Evolutionary conservation across 2,888 invertebrate species (phyloP).

Genomic region (Mythimna vitellina): DNA sequence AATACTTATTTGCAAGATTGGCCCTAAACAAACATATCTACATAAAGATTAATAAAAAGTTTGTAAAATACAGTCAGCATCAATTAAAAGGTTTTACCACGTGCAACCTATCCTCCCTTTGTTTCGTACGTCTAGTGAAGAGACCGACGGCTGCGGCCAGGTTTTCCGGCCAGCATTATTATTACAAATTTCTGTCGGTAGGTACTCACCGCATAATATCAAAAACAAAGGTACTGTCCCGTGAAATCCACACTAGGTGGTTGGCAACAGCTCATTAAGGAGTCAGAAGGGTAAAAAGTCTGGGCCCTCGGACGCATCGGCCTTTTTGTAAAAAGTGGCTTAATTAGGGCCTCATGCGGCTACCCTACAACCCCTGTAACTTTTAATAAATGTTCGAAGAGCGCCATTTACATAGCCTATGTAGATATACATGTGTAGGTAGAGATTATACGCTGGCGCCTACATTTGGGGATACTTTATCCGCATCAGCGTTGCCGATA

Average conservation of each 20-base stretch:
- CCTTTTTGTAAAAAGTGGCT: slow-evolving; percentile 89
- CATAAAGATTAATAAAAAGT: no score
- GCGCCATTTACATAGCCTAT: slow-evolving; percentile 77
- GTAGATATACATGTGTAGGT: slow-evolving; percentile 58
- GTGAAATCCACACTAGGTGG: slow-evolving; percentile 85
- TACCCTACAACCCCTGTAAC: slow-evolving; percentile 89
- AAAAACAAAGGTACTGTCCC: slow-evolving; percentile 81
- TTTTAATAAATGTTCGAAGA: slow-evolving; percentile 90
- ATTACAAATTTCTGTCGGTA: slow-evolving; percentile 72
- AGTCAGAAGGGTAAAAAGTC: slow-evolving; percentile 88
- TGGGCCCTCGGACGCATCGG: slow-evolving; percentile 79
- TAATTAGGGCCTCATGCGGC: slow-evolving; percentile 90
- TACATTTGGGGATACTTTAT: slow-evolving; percentile 25
- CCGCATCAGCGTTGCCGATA: slow-evolving; percentile 9
- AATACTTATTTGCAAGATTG: no score
- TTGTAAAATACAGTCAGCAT: slow-evolving; percentile 15
- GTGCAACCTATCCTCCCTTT: not conserved
- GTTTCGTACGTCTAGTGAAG: slow-evolving; percentile 10
- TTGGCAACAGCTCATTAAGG: slow-evolving; percentile 88
- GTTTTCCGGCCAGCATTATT: slow-evolving; percentile 67
- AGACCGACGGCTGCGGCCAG: slow-evolving; percentile 41
- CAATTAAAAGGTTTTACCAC: slow-evolving; percentile 34
- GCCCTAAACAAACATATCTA: no score
- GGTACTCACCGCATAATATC: slow-evolving; percentile 77
- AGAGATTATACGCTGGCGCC: slow-evolving; percentile 55